Conservation (phyloP, 2,888 invertebrate genomes). For the Pelosia muscerda region DNA sequence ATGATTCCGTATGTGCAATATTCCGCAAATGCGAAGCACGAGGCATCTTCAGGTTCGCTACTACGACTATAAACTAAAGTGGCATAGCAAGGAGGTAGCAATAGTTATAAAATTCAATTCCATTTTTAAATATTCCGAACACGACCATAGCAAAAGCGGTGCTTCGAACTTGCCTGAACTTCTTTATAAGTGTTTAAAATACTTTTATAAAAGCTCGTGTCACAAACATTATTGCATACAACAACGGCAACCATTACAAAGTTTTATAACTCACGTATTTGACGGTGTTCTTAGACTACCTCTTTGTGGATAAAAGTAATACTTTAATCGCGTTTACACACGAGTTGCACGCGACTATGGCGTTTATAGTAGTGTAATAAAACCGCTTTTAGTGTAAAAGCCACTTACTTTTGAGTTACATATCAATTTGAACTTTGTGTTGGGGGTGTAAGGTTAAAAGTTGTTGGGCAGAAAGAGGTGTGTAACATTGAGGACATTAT, state of each 20-base stretch:
- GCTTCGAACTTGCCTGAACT: background rate
- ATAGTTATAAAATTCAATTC: no score
- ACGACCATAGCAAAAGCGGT: background rate
- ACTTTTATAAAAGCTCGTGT: background rate
- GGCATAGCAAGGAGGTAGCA: no score
- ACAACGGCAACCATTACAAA: conserved; percentile 18
- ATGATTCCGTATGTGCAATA: no score
- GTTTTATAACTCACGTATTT: conserved; percentile 51
- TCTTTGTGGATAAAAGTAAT: conserved; percentile 52
- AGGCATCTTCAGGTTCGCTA: no score
- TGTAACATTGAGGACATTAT: conserved; percentile 36
- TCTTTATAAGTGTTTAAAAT: background rate
- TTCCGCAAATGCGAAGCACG: no score
- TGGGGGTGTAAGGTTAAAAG: conserved; percentile 13
- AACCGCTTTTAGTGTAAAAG: conserved; percentile 51
- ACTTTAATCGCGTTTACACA: conserved; percentile 46
- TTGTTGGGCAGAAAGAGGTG: conserved; percentile 5
- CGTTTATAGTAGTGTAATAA: conserved; percentile 46
- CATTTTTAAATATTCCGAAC: background rate
- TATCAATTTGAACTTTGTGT: conserved; percentile 27
- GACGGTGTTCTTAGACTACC: conserved; percentile 35
- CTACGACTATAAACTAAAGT: no score
- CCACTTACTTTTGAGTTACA: conserved; percentile 28
- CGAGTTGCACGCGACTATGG: conserved; percentile 45
- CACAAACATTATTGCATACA: conserved; percentile 6